phyloP scores from a whole-genome alignment of 2,797 vertebrate genomes.

The Psittacula derbiana region DNA sequence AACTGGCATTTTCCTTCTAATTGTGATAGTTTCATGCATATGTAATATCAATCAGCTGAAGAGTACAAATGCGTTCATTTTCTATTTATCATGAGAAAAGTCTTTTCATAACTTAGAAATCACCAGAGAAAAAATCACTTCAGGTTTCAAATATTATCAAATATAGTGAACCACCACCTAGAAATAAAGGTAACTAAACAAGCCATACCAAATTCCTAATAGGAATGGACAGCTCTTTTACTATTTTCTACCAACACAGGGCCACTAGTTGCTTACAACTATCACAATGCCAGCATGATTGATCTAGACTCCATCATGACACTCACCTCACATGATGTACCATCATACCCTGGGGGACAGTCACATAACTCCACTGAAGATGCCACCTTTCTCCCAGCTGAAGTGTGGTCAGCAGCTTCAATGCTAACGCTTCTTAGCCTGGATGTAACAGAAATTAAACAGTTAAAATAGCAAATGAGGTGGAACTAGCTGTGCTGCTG shows the following conservation, averaged over 20 bases:
- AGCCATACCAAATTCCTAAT: neutral
- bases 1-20: neutral
- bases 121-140: neutral
- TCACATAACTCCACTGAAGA: conserved; percentile 87
- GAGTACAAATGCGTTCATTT: neutral
- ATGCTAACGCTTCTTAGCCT: conserved; percentile 78
- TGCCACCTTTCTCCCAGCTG: conserved; percentile 70
- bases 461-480: neutral
- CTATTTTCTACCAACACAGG: neutral
- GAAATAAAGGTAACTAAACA: neutral
- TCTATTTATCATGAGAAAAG: neutral
- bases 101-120: neutral
- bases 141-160: neutral
- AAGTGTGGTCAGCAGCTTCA: conserved; percentile 75
- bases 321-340: conserved; percentile 94
- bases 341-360: conserved; percentile 87
- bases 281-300: neutral
- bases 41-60: neutral
- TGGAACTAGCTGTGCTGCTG: neutral
- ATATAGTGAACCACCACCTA: neutral
- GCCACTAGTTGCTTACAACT: neutral
- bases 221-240: neutral
- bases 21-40: neutral
- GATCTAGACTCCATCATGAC: neutral
- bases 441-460: neutral